Evolutionary conservation across 1,140 invertebrate genomes (phyloP).

Genomic region (Ceratina australensis): DNA sequence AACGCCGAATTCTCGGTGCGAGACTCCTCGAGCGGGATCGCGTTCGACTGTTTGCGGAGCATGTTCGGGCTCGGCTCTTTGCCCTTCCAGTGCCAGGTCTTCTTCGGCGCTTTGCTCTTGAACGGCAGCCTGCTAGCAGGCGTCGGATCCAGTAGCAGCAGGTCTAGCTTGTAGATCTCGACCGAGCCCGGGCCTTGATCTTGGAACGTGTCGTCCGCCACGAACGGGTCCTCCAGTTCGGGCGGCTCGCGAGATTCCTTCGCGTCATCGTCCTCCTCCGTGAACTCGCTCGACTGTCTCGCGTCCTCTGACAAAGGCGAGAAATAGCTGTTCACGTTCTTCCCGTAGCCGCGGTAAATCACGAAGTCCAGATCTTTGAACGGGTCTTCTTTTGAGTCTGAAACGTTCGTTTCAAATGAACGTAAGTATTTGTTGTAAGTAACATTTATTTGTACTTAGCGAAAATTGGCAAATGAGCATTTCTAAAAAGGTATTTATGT

Average conservation of each 20-base stretch:
- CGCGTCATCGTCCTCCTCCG: conserved; percentile 2
- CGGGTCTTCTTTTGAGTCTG: conserved; percentile 19
- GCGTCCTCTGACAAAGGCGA: conserved; percentile 12
- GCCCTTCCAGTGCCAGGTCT: conserved; percentile 39
- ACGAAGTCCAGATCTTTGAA: conserved; percentile 1
- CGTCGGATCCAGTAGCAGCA: conserved; percentile 54
- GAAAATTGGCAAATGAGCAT: too few relatives aligned
- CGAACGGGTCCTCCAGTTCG: conserved; percentile 51
- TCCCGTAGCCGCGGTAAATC: not conserved
- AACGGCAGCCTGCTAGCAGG: not conserved
- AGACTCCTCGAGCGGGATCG: conserved; percentile 46
- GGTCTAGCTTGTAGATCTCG: conserved; percentile 68
- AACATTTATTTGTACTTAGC: too few relatives aligned
- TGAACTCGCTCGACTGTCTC: conserved; percentile 26
- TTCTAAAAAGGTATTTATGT: too few relatives aligned
- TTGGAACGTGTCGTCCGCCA: conserved; percentile 62
- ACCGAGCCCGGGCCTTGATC: conserved; percentile 66
- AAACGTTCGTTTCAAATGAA: conserved; percentile 30
- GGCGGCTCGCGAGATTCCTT: conserved; percentile 36
- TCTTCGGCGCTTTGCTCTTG: conserved; percentile 58
- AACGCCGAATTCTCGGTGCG: conserved; percentile 30
- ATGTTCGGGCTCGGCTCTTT: conserved; percentile 19
- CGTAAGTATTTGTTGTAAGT: too few relatives aligned
- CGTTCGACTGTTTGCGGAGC: conserved; percentile 48
- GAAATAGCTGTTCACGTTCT: conserved; percentile 4